These are phyloP conservation scores for Suillia variegata DNA, from an alignment of 2,888 invertebrate genomes.

Conservation along the genomic window DNA sequence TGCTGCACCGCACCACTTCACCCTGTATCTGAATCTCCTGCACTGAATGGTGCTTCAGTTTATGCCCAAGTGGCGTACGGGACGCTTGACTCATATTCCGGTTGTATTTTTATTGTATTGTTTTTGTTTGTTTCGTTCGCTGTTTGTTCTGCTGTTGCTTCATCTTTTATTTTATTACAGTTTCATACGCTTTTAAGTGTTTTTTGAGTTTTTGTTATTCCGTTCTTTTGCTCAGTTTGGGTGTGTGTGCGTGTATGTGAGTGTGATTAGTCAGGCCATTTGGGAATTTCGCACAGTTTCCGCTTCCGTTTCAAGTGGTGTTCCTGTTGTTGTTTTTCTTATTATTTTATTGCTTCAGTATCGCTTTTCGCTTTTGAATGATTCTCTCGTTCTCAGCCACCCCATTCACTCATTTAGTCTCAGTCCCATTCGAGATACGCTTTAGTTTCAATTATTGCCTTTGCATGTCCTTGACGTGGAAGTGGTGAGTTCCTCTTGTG, in stretches of 20 bases:
- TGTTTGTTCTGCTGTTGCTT: constrained; percentile 25
- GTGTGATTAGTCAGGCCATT: constrained; percentile 31
- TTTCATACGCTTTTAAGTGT: constrained; percentile 38
- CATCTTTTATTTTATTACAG: constrained; percentile 34
- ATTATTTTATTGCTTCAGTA: background rate
- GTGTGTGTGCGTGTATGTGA: background rate
- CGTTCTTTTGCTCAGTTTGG: background rate
- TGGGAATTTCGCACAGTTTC: constrained; percentile 44
- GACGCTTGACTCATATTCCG: constrained; percentile 1
- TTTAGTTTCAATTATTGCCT: constrained; percentile 19
- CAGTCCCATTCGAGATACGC: too few relatives aligned
- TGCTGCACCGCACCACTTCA: too few relatives aligned
- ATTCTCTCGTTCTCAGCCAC: background rate
- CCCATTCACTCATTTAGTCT: background rate
- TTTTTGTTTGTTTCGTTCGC: constrained; percentile 9
- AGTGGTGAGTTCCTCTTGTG: too few relatives aligned
- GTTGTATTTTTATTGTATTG: constrained; percentile 13
- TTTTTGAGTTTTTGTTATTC: constrained; percentile 7
- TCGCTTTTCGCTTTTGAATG: background rate
- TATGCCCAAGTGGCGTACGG: background rate
- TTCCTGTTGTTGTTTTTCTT: constrained; percentile 27
- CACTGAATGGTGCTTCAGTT: background rate
- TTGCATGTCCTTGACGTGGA: constrained; percentile 14
- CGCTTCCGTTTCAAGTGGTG: constrained; percentile 43
- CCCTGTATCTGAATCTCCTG: background rate